Evolutionary conservation across 2,113 vertebrate genomes (phyloP).

Genomic region (Jacana jacana): DNA sequence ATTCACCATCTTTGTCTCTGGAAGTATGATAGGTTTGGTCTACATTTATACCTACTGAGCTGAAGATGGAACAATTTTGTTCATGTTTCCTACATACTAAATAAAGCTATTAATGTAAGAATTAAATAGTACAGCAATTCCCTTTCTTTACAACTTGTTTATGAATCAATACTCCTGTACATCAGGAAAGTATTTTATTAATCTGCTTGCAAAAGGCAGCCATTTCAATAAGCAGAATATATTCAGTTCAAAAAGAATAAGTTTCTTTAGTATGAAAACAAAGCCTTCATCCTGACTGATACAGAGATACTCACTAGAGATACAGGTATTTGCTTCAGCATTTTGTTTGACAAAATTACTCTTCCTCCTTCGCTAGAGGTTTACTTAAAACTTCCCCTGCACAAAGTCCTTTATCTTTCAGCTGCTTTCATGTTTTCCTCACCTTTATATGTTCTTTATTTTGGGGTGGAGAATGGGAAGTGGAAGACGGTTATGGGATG

Average conservation of each 20-base stretch:
- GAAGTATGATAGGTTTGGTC: not conserved
- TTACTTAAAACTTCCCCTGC: not conserved
- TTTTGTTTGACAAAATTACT: slow-evolving; percentile 13
- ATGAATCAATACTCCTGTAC: not conserved
- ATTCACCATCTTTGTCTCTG: not conserved
- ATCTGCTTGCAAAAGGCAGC: not conserved
- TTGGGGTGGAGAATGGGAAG: not conserved
- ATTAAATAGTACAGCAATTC: not conserved
- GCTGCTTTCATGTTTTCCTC: not conserved
- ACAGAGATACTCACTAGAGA: not conserved
- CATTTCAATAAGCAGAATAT: not conserved
- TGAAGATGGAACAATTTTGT: not conserved
- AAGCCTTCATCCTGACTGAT: not conserved
- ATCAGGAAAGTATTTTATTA: not conserved
- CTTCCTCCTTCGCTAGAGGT: not conserved
- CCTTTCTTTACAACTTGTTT: not conserved
- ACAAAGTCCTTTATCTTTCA: not conserved
- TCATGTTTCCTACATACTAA: not conserved
- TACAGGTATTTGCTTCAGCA: not conserved
- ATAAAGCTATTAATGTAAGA: not conserved
- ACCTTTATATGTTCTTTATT: not conserved
- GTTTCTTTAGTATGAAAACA: slow-evolving; percentile 2
- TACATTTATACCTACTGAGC: not conserved
- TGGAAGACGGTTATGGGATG: not conserved
- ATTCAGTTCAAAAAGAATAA: not conserved